Percentiles rank a stretch among this genome's conserved stretches.
Conservation (phyloP, 2,113 vertebrate species). For the Python bivittatus region DNA sequence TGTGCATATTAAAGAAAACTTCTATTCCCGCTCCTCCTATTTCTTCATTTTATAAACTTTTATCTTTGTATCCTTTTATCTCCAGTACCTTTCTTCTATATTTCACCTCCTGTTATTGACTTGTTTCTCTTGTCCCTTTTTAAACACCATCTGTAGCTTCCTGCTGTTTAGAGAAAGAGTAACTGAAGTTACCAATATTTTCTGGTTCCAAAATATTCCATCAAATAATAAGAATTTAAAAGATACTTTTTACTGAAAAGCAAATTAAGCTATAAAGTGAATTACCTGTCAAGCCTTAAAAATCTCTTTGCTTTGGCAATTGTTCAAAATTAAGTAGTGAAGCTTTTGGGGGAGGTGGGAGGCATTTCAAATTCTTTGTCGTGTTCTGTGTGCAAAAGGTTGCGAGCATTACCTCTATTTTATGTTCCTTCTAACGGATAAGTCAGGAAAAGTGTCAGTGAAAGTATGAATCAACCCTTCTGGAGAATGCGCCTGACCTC, state of each 20-base stretch:
- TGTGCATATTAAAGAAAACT: background rate
- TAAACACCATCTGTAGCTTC: background rate
- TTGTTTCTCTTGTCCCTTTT: background rate
- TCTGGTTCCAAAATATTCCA: background rate
- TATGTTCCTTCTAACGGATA: slow-evolving; percentile 58
- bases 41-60: background rate
- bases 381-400: slow-evolving; percentile 42
- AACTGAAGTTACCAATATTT: slow-evolving; percentile 47
- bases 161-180: background rate
- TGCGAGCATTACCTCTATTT: slow-evolving; percentile 56
- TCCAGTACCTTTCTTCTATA: background rate
- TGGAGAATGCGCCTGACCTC: slow-evolving; percentile 68
- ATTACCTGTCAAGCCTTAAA: background rate
- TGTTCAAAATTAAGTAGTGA: background rate
- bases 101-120: background rate
- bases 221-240: background rate
- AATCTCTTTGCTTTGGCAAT: background rate
- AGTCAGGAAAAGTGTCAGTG: slow-evolving; percentile 49
- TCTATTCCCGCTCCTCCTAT: background rate
- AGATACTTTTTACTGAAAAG: background rate
- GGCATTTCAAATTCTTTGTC: slow-evolving; percentile 10
- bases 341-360: background rate
- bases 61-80: background rate
- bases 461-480: slow-evolving; percentile 64
- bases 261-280: background rate